Percentiles rank a stretch among this genome's conserved stretches.
phyloP scores from a whole-genome alignment of 2,888 invertebrate genomes.

The Orthosia cruda region DNA sequence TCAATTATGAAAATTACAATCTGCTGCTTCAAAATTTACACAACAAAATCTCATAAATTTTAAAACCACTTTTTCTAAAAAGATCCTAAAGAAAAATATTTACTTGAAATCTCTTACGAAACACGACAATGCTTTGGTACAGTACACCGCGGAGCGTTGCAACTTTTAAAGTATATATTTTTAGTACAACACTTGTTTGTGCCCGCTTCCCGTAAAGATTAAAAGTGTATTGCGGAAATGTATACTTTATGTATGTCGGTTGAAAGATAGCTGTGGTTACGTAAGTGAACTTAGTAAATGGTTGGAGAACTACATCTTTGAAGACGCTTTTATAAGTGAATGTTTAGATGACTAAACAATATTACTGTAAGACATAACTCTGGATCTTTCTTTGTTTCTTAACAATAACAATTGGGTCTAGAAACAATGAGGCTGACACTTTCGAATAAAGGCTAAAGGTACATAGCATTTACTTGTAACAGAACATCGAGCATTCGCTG shows the following conservation, averaged over 20 bases:
- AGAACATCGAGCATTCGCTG: too few species aligned
- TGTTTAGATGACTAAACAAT: not conserved
- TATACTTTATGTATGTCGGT: constrained; percentile 6
- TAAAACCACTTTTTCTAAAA: constrained; percentile 25
- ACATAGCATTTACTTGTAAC: too few species aligned
- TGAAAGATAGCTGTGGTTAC: not conserved
- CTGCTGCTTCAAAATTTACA: not conserved
- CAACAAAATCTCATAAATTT: constrained; percentile 9
- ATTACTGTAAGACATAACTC: too few species aligned
- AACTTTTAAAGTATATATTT: constrained; percentile 49
- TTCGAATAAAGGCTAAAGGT: too few species aligned
- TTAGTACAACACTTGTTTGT: constrained; percentile 52
- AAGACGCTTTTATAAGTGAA: not conserved
- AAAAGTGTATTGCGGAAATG: constrained; percentile 44
- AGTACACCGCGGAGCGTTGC: constrained; percentile 21
- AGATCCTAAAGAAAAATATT: constrained; percentile 34
- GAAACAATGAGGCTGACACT: too few species aligned
- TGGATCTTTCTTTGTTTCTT: too few species aligned
- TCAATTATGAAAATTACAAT: not conserved
- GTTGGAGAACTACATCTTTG: not conserved
- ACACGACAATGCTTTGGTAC: constrained; percentile 41
- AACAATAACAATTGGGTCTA: too few species aligned
- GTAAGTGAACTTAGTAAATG: constrained; percentile 1
- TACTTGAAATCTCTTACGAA: constrained; percentile 38
- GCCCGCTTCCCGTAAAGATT: constrained; percentile 35